Base-by-base conservation (phyloP, 2,888 invertebrate genomes). In the Callyntrura sp. region DNA sequence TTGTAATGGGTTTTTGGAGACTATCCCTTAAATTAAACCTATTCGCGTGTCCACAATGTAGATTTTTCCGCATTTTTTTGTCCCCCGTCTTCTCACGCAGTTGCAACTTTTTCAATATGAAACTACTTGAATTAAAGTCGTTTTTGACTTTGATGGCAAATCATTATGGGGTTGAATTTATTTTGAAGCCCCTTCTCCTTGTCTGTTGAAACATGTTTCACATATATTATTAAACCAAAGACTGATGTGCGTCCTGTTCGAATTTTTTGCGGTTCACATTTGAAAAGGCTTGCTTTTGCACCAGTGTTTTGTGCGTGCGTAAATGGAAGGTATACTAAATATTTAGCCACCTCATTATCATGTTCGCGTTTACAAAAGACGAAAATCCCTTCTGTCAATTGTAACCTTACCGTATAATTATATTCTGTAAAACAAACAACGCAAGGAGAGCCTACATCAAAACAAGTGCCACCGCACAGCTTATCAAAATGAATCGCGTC, bases 301-400 rank as follows among this genome's bases (percentile, higher is more conserved):
- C 51, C 51, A 51, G 12, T 51, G 12, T 11, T n/a, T n/a, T n/a
- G n/a, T n/a, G n/a, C 3, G n/a, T n/a, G 2, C 9, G 12, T n/a
- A 73, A 73, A 73, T 55, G 25, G 12, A 73, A 51, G 55, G 28
- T 25, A 17, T 73, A 48, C 73, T 45, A 45, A 45, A 45, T 23
- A 45, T 17, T 73, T 48, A 43, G n/a, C 65, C 48, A 28, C 65
- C 48, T 70, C 57, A 84, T 70, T 84, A 83, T 84, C 28, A 84
- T 70, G 35, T 55, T 70, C 76, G 45, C 60, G 55, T 35, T 35
- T 62, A 48, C 82, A 82, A 82, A 45, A 65, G 1, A 65, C 11
- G 14, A 79, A 79, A 79, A 55, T 55, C 51, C 25, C 82, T 65
- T 65, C 82, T 65, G 82, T 82, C 82, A 82, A 62, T 45, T 65